Evolutionary conservation across 1,140 invertebrate genomes (phyloP), one percentile per base, ranked within the genome.

Genomic region (Anthonomus grandis): DNA sequence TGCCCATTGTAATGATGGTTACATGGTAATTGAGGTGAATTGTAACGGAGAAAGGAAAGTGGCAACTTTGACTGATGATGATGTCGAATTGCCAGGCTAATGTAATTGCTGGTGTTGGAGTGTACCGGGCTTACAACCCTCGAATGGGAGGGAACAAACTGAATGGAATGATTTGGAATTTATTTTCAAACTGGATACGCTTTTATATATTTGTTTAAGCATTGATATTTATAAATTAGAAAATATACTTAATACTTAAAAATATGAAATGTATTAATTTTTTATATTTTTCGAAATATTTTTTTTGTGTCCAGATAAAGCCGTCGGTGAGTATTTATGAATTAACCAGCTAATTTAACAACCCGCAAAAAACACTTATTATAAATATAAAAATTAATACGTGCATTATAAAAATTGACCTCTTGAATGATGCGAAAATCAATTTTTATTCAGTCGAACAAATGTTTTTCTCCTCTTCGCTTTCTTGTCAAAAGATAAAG

Each of bases 41-140:
- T 64, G 60, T 57, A 56, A 54, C 56, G 57, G 57, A 57, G 58
- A 49, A 60, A 47, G 52, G 53, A 63, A 64, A 64, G 51, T 64
- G 60, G 54, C 53, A 60, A 41, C 48, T 65, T 54, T 63, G 63
- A 63, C 57, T 57, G 63, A 65, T 65, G 60, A 65, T 65, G 60
- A 65, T 64, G 60, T 63, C 53, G 60, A 65, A 65, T 65, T 63
- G 60, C 57, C 34, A 54, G 52, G 57, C 60, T 63, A 65, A 65
- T 65, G 60, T 65, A 65, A 65, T 65, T 65, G 63, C 46, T 56
- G 60, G 60, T 65, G 63, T 63, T 50, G 57, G 60, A 59, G 60
- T 57, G 60, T 59, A 56, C 51, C 59, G 47, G 23, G 39, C 53
- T 44, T 34, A 49, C 50, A 55, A 57, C 59, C 59, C 63, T 58